Evolutionary conservation across 2,113 vertebrate genomes (phyloP), one percentile per base, ranked within the genome.

Genomic region (Sinocyclocheilus anshuiensis): DNA sequence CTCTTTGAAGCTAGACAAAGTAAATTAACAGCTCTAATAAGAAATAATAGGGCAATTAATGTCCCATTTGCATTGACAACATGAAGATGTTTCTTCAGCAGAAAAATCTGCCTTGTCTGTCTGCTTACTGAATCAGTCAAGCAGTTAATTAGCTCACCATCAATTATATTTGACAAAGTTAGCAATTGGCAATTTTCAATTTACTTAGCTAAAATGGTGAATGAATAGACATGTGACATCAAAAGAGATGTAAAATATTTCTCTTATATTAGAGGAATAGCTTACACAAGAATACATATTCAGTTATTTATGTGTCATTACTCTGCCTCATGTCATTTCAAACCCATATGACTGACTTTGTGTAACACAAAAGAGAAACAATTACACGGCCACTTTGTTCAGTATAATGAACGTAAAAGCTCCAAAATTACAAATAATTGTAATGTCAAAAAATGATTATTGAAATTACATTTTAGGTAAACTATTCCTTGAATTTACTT

Each of bases 21-120:
- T 79, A 82, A 86, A 80, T 83, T 75, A 86, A 85, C 79, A 36
- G 57, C 72, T 87, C 88, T 87, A 89, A 88, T 90, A 75, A 75
- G 84, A 79, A 92, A 88, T 85, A 86, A 85, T 83, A 48, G 50
- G 80, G 65, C 76, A 83, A 90, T 88, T 89, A 89, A 90, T 83
- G 83, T 85, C 81, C 29, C 53, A n/a, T 84, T 83, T 39, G 33
- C 65, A 42, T 33, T 71, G 48, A 74, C 71, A 74, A 74, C 71
- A 74, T 45, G 4, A 74, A 74, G 36, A 74, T 74, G 71, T 74
- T 74, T 45, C 48, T 77, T 86, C 24, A 83, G 82, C 55, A 36
- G 83, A 72, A 57, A 77, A 72, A 22, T 39, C 42, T 13, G 74
- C 39, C 20, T 80, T 75, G 53, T 36, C 77, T 76, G 75, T 29